A percentile compares a stretch with the other conserved stretches of the same genome.
Evolutionary conservation across 2,113 vertebrate species (phyloP).

Genomic region (Columbina picui): DNA sequence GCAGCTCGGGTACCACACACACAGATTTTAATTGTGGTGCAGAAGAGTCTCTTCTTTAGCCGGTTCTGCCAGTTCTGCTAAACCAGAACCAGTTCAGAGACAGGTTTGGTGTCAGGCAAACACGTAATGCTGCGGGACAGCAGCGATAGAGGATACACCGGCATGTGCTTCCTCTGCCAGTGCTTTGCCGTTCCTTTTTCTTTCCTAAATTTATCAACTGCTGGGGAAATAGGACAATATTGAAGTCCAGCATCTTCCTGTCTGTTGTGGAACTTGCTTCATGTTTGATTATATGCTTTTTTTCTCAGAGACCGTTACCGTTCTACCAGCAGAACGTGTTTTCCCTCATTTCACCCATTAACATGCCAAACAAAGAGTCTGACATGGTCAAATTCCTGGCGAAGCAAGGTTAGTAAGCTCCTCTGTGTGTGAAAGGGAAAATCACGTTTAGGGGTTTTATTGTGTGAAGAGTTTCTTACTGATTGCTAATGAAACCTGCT

Average conservation of each 20-base stretch:
- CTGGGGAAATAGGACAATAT: not conserved
- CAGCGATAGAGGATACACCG: not conserved
- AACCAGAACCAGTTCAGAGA: not conserved
- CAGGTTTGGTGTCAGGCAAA: not conserved
- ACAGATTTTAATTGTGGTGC: not conserved
- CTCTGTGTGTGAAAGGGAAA: not conserved
- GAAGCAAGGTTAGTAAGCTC: constrained; percentile 79
- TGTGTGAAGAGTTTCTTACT: not conserved
- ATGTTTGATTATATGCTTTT: not conserved
- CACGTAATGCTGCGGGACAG: not conserved
- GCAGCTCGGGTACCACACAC: not conserved
- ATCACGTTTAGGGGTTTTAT: not conserved
- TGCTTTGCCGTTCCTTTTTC: not conserved
- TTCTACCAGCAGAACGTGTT: constrained; percentile 87
- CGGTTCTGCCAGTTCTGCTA: not conserved
- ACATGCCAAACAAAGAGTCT: constrained; percentile 78
- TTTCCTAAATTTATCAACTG: not conserved
- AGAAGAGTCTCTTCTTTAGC: not conserved
- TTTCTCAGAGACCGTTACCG: not conserved
- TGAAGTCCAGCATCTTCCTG: not conserved
- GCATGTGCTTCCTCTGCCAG: not conserved
- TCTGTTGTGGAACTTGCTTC: not conserved
- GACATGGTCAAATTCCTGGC: constrained; percentile 82
- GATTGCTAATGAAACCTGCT: not conserved
- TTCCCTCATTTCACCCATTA: constrained; percentile 83